Evolutionary conservation across 2,113 vertebrate genomes (phyloP), one percentile per base, ranked within the genome.

Genomic region (Gavia stellata): DNA sequence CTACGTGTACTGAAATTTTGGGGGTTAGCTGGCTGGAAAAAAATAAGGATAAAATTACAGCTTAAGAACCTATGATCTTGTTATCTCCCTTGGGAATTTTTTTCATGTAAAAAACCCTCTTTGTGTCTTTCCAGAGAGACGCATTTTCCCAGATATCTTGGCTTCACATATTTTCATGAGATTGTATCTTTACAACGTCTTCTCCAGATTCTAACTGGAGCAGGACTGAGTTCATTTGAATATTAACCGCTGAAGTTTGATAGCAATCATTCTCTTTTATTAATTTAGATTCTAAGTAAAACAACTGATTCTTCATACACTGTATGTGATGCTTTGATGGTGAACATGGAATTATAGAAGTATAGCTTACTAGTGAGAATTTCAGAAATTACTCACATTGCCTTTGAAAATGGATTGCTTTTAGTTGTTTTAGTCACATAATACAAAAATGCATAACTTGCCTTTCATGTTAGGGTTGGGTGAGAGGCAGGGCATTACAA

Each of bases 101-200:
- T 65, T 86, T 31, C 3, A 34, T 50, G 5, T 71, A 33, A 66
- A 83, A 75, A 8, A 3, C 3, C 1, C 13, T 3, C 16, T 63
- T 86, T 75, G 2, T 72, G 7, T 89, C 49, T 94, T 93, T 74
- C 62, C 33, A 68, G 44, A 82, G 61, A 78, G 20, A 68, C 89
- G 14, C 36, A 62, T 91, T 97, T 96, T 91, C 65, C 81, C 88
- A 66, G 49, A 61, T 95, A 91, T 47, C 38, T 79, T 91, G 58
- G 29, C 36, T 29, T 94, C 53, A 26, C 70, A 38, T 89, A 74
- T 70, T 91, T 94, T 95, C 28, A 17, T 85, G 72, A 68, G 34
- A 58, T 89, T 56, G 25, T 50, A 83, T 94, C 80, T 94, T 96
- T 67, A 33, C 81, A 86, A 65, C 92, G 73, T 79, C 53, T 96